Percentiles rank a stretch among this genome's conserved stretches.
Conservation (phyloP, 2,113 vertebrate species). For the Cochlearius cochlearius region DNA sequence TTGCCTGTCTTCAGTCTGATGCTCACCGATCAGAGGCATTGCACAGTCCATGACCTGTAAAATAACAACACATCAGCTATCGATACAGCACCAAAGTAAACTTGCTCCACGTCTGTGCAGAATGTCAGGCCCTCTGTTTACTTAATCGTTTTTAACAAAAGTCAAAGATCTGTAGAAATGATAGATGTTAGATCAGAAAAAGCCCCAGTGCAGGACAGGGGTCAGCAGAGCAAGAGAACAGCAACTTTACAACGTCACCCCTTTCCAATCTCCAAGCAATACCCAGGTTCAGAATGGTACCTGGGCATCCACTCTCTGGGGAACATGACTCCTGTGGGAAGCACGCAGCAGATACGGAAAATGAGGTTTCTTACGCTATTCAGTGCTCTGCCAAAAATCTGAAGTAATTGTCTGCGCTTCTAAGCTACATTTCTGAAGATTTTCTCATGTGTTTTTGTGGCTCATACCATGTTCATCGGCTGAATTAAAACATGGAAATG, state of each 20-base stretch:
- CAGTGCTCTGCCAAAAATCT: neutral
- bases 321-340: neutral
- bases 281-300: fast-evolving
- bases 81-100: neutral
- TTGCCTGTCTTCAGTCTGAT: slow-evolving; percentile 92
- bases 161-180: neutral
- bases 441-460: neutral
- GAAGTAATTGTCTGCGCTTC: neutral
- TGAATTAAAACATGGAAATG: neutral
- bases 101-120: neutral
- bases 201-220: neutral
- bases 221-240: neutral
- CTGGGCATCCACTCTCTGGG: neutral
- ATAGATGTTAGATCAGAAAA: fast-evolving
- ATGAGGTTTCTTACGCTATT: neutral
- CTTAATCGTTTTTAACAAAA: neutral
- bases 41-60: slow-evolving; percentile 93
- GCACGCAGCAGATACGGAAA: neutral
- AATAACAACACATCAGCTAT: neutral
- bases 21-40: slow-evolving; percentile 95
- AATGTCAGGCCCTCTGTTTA: too few species aligned
- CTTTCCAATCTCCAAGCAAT: neutral
- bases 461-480: neutral
- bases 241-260: neutral
- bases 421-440: neutral